Evolutionary conservation across 2,113 vertebrate species (phyloP), one percentile per base, ranked within the genome.

Genomic region (Macquaria ambigua): DNA sequence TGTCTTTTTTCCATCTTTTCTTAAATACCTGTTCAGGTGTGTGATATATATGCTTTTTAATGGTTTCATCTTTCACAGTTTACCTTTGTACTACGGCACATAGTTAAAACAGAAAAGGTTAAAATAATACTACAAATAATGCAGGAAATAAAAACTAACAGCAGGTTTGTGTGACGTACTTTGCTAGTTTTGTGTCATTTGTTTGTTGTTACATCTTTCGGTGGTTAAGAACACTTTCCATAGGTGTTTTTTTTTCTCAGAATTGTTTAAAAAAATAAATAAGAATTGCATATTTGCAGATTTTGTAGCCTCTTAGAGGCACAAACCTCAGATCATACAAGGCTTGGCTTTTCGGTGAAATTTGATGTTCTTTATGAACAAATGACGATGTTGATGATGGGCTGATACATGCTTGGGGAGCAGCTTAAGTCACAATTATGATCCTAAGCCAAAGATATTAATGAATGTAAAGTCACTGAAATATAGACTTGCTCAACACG

Each of bases 241-340:
- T 94, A 87, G 91, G 93, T 96, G 90, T 91, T 86, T 84, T 85
- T 81, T 91, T 76, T 85, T 83, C 82, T 95, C 90, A 90, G 88
- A 84, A 92, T 95, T 86, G 93, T 90, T 93, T 95, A 96, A 95
- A 97, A 96, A 97, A 97, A 95, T 96, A 96, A 96, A 96, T 96
- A 96, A 96, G 96, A 97, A 97, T 97, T 97, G 97, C 97, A 97
- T 97, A 97, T 96, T 97, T 97, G 96, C 96, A 97, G 97, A 97
- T 96, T 97, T 95, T 96, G 97, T 96, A 94, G 97, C 97, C 95
- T 95, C 94, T 96, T 94, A 96, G 97, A 98, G 96, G 92, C 95
- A 96, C 95, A 96, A 97, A 97, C 95, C 95, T 97, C 93, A 89
- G 95, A 92, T 94, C 93, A 94, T 89, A 95, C 92, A 95, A 95